Evolutionary conservation across 2,113 vertebrate species (phyloP).

Genomic region (Theristicus caerulescens): DNA sequence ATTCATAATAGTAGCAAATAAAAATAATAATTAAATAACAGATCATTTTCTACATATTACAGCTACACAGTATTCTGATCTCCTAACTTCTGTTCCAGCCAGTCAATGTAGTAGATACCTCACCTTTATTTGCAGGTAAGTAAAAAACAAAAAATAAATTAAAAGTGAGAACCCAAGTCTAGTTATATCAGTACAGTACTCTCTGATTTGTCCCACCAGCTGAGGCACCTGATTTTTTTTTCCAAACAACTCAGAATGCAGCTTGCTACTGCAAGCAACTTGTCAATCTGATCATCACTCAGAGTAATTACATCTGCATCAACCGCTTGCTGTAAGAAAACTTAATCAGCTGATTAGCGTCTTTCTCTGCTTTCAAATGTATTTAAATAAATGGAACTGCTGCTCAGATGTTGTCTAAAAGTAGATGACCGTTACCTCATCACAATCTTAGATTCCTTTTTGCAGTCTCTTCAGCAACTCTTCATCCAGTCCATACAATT

Average conservation of each 20-base stretch:
- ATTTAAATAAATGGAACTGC: not conserved
- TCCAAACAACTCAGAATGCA: not conserved
- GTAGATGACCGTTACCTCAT: not conserved
- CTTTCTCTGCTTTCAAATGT: conserved; percentile 44
- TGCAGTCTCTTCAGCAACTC: not conserved
- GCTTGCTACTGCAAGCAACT: not conserved
- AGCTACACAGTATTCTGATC: conserved; percentile 2
- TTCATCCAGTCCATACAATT: not conserved
- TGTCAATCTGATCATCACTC: conserved; percentile 1
- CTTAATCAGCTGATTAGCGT: conserved; percentile 18
- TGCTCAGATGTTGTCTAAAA: not conserved
- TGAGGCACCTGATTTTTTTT: not conserved
- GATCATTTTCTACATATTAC: conserved; percentile 17
- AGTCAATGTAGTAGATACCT: not conserved
- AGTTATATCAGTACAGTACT: not conserved
- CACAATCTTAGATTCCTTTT: not conserved
- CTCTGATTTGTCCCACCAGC: not conserved
- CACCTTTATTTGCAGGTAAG: not conserved
- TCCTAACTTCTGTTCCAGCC: not conserved
- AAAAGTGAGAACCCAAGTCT: not conserved
- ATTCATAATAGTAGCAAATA: not conserved
- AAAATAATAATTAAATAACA: conserved; percentile 12
- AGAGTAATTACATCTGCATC: not conserved
- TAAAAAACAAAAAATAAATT: not conserved
- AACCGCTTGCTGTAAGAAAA: not conserved